A percentile compares a stretch with the other conserved stretches of the same genome.
Conservation (phyloP, 2,797 vertebrate genomes). For the Telmatherina bonti region DNA sequence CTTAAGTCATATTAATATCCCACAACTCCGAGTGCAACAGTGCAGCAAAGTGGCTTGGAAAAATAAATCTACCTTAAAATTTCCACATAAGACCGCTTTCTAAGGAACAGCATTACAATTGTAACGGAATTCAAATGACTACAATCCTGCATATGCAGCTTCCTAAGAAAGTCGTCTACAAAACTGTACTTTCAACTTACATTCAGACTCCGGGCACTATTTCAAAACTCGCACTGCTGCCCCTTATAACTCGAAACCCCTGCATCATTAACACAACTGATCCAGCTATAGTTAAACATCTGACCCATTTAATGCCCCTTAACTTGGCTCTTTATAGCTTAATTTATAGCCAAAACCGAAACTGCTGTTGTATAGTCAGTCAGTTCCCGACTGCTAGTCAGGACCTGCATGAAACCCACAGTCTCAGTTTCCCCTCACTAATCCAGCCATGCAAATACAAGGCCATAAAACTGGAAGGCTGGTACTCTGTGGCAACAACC, state of each 20-base stretch:
- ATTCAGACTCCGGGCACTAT: slow-evolving; percentile 57
- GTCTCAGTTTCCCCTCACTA: slow-evolving; percentile 64
- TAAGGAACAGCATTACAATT: slow-evolving; percentile 45
- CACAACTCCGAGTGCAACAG: slow-evolving; percentile 20
- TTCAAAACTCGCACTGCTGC: slow-evolving; percentile 54
- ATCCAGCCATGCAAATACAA: slow-evolving; percentile 73
- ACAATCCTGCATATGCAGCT: slow-evolving; percentile 4
- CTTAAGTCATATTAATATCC: slow-evolving; percentile 10
- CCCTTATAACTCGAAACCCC: slow-evolving; percentile 55
- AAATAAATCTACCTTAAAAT: slow-evolving; percentile 53
- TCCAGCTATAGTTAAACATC: slow-evolving; percentile 71
- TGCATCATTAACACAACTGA: slow-evolving; percentile 72
- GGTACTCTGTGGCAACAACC: slow-evolving; percentile 72
- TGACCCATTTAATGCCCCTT: slow-evolving; percentile 74
- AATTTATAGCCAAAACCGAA: slow-evolving; percentile 75
- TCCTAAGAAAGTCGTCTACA: not conserved
- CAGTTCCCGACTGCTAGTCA: slow-evolving; percentile 41
- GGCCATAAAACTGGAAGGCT: slow-evolving; percentile 76
- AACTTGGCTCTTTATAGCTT: slow-evolving; percentile 69
- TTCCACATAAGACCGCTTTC: slow-evolving; percentile 42
- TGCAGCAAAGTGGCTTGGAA: slow-evolving; percentile 50
- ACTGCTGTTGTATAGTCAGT: slow-evolving; percentile 57
- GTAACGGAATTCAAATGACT: slow-evolving; percentile 41
- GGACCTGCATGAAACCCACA: slow-evolving; percentile 55
- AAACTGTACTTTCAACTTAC: slow-evolving; percentile 22